A percentile compares a stretch with the other conserved stretches of the same genome.
phyloP scores from a whole-genome alignment of 2,797 vertebrate species.

The Arvicola amphibius region DNA sequence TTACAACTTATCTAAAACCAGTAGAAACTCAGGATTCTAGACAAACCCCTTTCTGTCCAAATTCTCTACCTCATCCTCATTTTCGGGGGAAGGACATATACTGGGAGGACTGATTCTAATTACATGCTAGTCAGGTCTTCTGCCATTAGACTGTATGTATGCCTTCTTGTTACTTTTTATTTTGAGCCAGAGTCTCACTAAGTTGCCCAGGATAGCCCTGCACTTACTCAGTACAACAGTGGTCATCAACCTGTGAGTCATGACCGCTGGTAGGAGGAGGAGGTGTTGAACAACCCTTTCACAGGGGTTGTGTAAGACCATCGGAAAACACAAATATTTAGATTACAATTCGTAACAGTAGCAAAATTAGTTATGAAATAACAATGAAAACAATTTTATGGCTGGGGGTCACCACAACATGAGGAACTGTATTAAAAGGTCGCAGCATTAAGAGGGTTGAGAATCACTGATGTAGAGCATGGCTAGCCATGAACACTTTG shows the following conservation, averaged over 20 bases:
- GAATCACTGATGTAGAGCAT: neutral
- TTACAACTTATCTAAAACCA: neutral
- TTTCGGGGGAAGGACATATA: too few relatives aligned
- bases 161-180: too few relatives aligned
- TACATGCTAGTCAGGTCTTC: neutral
- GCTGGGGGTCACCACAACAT: neutral
- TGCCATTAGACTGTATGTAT: neutral
- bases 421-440: neutral
- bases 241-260: neutral
- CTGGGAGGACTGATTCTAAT: neutral
- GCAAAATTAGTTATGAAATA: neutral
- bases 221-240: neutral
- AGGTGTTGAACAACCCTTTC: neutral
- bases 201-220: neutral
- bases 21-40: neutral
- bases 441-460: neutral
- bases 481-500: neutral
- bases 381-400: neutral
- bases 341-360: neutral
- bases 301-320: neutral
- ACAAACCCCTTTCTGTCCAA: neutral
- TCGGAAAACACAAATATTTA: neutral
- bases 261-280: too few relatives aligned
- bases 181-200: neutral
- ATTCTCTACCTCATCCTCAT: neutral